A percentile compares a stretch with the other conserved stretches of the same genome.
Evolutionary conservation across 2,888 invertebrate genomes (phyloP).

Genomic region (Biston betularia): DNA sequence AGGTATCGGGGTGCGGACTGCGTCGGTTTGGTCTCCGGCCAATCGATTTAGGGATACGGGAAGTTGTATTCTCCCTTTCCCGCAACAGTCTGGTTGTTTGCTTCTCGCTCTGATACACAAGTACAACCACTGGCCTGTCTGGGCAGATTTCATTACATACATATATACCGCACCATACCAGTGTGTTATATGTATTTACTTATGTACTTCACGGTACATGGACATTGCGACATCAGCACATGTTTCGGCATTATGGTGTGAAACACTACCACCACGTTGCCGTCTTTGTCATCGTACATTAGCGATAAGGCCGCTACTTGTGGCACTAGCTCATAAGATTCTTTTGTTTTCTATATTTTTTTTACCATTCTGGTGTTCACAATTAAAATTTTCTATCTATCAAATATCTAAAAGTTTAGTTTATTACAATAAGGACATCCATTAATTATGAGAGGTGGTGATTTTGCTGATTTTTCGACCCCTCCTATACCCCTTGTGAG

Average conservation of each 20-base stretch:
- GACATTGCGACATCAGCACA: constrained; percentile 12
- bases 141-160: constrained; percentile 67
- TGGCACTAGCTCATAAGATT: no score
- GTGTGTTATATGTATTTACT: background rate
- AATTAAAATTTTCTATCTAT: no score
- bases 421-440: no score
- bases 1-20: constrained; percentile 68
- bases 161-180: constrained; percentile 33
- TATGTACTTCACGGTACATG: constrained; percentile 17
- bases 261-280: constrained; percentile 5
- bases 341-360: no score
- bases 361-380: no score
- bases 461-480: no score
- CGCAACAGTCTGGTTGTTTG: constrained; percentile 48
- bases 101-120: constrained; percentile 57
- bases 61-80: constrained; percentile 64
- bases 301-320: no score
- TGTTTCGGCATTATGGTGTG: constrained; percentile 17
- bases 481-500: no score
- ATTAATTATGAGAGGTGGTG: no score
- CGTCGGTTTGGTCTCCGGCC: constrained; percentile 61
- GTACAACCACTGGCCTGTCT: constrained; percentile 62
- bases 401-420: no score
- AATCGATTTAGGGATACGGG: constrained; percentile 80
- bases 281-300: background rate